Conservation (phyloP, 2,888 invertebrate species). For the Andrena dorsata region DNA sequence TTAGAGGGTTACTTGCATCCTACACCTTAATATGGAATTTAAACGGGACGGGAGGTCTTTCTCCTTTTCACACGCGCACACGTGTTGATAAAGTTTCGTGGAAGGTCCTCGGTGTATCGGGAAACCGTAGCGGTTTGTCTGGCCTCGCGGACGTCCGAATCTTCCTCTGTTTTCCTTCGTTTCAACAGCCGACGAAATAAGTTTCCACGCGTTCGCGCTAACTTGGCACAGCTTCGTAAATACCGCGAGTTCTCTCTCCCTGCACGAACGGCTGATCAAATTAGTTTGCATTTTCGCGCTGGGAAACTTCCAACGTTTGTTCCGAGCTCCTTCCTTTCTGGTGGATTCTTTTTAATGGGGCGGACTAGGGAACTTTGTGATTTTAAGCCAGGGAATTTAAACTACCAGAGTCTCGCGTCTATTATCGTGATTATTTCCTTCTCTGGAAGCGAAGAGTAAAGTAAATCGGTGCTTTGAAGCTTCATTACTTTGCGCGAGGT, state of each 20-base stretch:
- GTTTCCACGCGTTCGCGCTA: conserved; percentile 19
- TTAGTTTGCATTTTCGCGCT: conserved; percentile 23
- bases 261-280: conserved; percentile 9
- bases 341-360: background rate
- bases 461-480: background rate
- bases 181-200: conserved; percentile 15
- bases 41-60: conserved; percentile 23
- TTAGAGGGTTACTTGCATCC: conserved; percentile 31
- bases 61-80: background rate
- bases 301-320: conserved; percentile 9
- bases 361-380: background rate
- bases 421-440: background rate
- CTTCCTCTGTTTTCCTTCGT: background rate
- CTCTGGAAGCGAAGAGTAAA: background rate
- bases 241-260: conserved; percentile 2
- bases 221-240: conserved; percentile 22
- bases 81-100: background rate
- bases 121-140: background rate
- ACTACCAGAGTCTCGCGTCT: background rate
- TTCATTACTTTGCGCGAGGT: background rate
- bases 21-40: conserved; percentile 62
- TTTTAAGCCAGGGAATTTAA: background rate
- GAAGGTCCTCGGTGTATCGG: no score
- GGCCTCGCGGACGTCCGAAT: background rate
- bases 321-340: background rate